These are phyloP conservation scores for Phrynocephalus guinanensis DNA, from an alignment of 2,797 vertebrate genomes.

Conservation along the genomic window DNA sequence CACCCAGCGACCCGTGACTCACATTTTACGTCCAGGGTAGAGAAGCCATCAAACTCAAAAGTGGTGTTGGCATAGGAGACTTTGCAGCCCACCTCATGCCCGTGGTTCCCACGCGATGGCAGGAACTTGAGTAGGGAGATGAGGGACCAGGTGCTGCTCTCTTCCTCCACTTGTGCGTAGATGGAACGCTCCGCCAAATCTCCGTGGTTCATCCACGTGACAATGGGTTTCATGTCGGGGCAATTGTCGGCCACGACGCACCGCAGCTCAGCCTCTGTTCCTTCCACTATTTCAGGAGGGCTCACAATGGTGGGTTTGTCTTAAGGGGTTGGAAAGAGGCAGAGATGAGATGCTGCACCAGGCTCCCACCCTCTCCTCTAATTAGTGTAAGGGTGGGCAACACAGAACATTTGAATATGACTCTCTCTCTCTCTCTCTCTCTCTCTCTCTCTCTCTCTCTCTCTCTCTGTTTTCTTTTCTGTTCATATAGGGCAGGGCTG, in stretches of 20 bases:
- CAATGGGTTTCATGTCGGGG: constrained; percentile 87
- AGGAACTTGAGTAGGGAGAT: constrained; percentile 87
- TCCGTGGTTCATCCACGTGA: constrained; percentile 90
- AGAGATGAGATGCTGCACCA: neutral
- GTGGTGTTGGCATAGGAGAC: constrained; percentile 87
- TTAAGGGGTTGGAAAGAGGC: constrained; percentile 50
- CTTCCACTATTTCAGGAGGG: constrained; percentile 87
- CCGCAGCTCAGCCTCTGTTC: constrained; percentile 84
- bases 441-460: neutral
- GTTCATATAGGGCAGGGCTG: neutral
- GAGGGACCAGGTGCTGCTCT: constrained; percentile 85
- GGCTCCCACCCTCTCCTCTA: neutral
- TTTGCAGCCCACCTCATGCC: constrained; percentile 89
- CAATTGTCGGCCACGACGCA: constrained; percentile 92
- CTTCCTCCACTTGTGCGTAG: constrained; percentile 81
- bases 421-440: neutral
- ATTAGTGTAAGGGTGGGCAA: neutral
- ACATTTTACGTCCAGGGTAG: constrained; percentile 91
- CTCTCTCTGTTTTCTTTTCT: neutral
- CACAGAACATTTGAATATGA: neutral
- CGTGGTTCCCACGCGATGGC: constrained; percentile 87
- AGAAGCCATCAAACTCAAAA: constrained; percentile 84
- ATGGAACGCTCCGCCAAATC: constrained; percentile 85
- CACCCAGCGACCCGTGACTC: constrained; percentile 63
- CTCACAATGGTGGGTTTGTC: constrained; percentile 89